These are phyloP conservation scores for Pipistrellus nathusii DNA, from an alignment of 2,797 vertebrate genomes.

Conservation along the genomic window DNA sequence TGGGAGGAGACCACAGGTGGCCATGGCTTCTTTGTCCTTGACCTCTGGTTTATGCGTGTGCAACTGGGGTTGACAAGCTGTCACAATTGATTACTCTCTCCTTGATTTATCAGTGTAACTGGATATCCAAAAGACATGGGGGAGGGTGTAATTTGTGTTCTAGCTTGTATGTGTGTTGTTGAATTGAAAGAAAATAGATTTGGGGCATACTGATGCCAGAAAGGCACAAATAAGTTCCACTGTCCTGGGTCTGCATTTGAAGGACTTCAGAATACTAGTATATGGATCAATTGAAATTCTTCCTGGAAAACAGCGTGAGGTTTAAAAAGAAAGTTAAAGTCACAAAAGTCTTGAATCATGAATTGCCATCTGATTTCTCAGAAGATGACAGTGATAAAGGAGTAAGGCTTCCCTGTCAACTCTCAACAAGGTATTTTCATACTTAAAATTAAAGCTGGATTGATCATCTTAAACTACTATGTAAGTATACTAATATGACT, in stretches of 20 bases:
- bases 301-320: not conserved
- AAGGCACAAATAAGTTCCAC: not conserved
- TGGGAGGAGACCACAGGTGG: not conserved
- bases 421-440: slow-evolving; percentile 13
- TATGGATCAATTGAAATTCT: not conserved
- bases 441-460: not conserved
- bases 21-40: not conserved
- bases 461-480: not conserved
- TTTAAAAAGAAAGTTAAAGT: slow-evolving; percentile 17
- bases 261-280: not conserved
- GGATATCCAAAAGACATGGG: not conserved
- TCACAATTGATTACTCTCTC: not conserved
- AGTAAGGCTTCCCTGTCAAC: not conserved
- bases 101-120: slow-evolving; percentile 1
- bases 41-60: not conserved
- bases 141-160: not conserved
- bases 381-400: not conserved
- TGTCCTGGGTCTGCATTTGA: not conserved
- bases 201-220: not conserved
- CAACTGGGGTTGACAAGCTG: not conserved
- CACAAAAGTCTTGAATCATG: not conserved
- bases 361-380: slow-evolving; percentile 4
- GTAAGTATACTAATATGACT: not conserved
- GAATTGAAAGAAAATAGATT: not conserved
- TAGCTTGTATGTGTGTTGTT: not conserved